phyloP scores from a whole-genome alignment of 2,888 invertebrate genomes.

The Gonocerus acuteangulatus region DNA sequence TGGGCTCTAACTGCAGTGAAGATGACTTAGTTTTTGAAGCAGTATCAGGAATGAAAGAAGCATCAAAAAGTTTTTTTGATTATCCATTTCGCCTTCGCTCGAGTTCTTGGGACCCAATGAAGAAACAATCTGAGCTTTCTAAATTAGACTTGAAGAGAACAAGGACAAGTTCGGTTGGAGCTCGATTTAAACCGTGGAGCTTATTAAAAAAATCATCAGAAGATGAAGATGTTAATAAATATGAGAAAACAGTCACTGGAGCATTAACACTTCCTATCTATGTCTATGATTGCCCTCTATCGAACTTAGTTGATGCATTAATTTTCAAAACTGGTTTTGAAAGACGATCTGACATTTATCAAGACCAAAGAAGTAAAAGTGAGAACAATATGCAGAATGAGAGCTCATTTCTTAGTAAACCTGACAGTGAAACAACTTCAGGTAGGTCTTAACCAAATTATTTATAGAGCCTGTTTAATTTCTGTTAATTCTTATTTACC shows the following conservation, averaged over 20 bases:
- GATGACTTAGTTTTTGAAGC: conserved; percentile 31
- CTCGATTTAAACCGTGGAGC: conserved; percentile 35
- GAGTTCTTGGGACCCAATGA: conserved; percentile 40
- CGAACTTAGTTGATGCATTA: conserved; percentile 51
- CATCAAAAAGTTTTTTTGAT: conserved; percentile 19
- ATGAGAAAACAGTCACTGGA: conserved; percentile 35
- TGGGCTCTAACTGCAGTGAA: conserved; percentile 26
- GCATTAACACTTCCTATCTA: conserved; percentile 52
- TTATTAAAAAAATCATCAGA: conserved; percentile 31
- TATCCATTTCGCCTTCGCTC: conserved; percentile 39
- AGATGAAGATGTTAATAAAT: conserved; percentile 26
- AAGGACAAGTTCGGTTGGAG: conserved; percentile 39
- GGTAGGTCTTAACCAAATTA: conserved; percentile 5
- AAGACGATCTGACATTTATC: conserved; percentile 46
- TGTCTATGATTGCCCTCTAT: conserved; percentile 59
- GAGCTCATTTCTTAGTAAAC: not conserved
- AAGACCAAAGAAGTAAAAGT: conserved; percentile 49
- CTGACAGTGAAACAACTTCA: conserved; percentile 14
- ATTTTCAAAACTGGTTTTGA: conserved; percentile 44
- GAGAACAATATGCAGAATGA: conserved; percentile 35
- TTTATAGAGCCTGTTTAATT: not conserved
- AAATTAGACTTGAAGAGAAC: conserved; percentile 35
- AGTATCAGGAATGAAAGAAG: conserved; percentile 19
- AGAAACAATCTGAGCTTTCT: conserved; percentile 33
- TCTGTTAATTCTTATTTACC: too few species aligned